Evolutionary conservation across 2,113 vertebrate genomes (phyloP), one percentile per base, ranked within the genome.

Genomic region (Mesembrinibis cayennensis): DNA sequence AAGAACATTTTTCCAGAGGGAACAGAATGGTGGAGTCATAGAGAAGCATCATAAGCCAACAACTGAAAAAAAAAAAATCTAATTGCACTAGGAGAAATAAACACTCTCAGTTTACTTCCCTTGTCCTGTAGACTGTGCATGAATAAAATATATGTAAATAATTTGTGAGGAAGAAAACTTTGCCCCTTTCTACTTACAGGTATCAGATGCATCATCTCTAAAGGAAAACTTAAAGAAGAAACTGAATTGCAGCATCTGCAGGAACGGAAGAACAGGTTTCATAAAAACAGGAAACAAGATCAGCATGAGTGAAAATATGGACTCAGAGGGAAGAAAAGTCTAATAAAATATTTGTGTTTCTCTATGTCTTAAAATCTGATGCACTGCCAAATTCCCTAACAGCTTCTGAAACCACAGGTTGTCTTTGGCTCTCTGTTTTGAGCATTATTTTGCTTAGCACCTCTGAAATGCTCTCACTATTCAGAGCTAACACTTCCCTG

Each of bases 1-100:
- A 86, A 72, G 77, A 93, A 89, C 20, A 89, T 66, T 97, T 86
- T 95, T 87, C 80, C 89, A 74, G 32, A 69, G 58, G 70, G 73
- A 95, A 88, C 25, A 27, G 13, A 80, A 80, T 13, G 38, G 17
- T 21, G 87, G 53, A 91, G 81, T 73, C 61, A 73, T 7, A 87
- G 36, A 62, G 58, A 86, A 70, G 9, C 32, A 62, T 38, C 55
- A 45, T 30, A 83, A 80, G 65, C 20, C 62, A 90, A 80, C 91
- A 93, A 32, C 2, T 47, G 25, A 2, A 25, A 30, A 13, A 52
- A 29, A 23, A 63, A 17, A 16, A 38, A 7, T 1, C 7, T 27
- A 73, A 90, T 20, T 72, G 44, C 40, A 76, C 8, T 38, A 76
- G 17, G 7, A 77, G n/a, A 92, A 93, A 61, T 9, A 92, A 84